Percentiles rank a stretch among this genome's conserved stretches.
phyloP scores from a whole-genome alignment of 2,797 vertebrate genomes.

The Eleutherodactylus coqui region DNA sequence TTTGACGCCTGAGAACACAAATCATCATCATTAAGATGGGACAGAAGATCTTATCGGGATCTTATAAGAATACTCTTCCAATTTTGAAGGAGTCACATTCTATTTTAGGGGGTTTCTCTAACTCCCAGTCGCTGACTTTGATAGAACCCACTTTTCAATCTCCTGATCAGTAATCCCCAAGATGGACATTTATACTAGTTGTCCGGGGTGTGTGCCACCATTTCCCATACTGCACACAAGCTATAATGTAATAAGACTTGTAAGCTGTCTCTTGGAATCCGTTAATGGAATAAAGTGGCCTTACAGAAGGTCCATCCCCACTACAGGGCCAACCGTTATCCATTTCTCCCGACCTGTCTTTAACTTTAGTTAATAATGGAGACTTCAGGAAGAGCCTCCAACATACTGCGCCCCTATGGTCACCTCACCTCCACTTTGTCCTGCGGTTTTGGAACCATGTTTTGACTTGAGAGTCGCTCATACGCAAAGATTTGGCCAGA shows the following conservation, averaged over 20 bases:
- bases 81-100: too few species aligned
- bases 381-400: background rate
- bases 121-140: too few species aligned
- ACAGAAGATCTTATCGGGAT: background rate
- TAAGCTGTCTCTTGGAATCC: too few species aligned
- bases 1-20: constrained; percentile 86
- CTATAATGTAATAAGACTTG: too few species aligned
- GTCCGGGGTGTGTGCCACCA: too few species aligned
- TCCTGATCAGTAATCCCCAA: too few species aligned
- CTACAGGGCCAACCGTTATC: background rate
- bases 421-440: constrained; percentile 94
- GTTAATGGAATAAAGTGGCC: too few species aligned
- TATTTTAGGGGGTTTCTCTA: background rate
- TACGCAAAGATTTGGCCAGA: constrained; percentile 92
- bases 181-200: too few species aligned
- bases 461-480: constrained; percentile 98
- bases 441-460: constrained; percentile 98
- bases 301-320: background rate
- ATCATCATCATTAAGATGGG: background rate
- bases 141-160: too few species aligned
- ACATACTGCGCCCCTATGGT: background rate
- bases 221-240: too few species aligned
- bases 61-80: background rate
- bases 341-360: background rate
- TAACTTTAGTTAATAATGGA: too few species aligned